These are phyloP conservation scores for Apostichopus japonicus DNA, from an alignment of 35 echinoderm and acorn worm genomes.

Conservation along the genomic window DNA sequence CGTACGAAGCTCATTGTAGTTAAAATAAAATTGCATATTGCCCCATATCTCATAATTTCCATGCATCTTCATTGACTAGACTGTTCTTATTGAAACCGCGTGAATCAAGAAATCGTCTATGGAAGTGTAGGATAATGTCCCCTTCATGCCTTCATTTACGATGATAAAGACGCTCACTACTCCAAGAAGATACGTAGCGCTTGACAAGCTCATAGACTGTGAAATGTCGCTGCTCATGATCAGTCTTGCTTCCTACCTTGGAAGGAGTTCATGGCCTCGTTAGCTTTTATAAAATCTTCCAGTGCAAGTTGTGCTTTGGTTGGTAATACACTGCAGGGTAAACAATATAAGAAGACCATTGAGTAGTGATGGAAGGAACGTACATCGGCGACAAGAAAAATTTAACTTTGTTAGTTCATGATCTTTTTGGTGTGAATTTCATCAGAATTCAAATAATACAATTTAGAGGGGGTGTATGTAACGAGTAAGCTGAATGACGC, in stretches of 20 bases:
- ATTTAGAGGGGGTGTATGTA: neutral
- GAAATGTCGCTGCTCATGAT: too few relatives aligned
- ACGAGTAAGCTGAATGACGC: neutral
- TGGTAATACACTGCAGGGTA: neutral
- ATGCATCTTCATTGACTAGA: too few relatives aligned
- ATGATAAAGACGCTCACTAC: too few relatives aligned
- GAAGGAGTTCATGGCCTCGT: conserved; percentile 9
- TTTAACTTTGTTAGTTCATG: neutral
- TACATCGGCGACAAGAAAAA: neutral
- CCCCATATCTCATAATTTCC: too few relatives aligned
- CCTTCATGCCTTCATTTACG: too few relatives aligned
- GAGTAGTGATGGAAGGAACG: neutral
- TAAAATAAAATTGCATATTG: too few relatives aligned
- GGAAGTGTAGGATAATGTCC: too few relatives aligned
- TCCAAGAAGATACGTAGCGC: too few relatives aligned
- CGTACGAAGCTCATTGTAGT: too few relatives aligned
- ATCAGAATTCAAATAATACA: neutral
- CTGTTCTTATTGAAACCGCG: too few relatives aligned
- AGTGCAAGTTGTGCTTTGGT: conserved; percentile 2
- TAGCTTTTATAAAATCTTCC: neutral
- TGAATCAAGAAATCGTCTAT: too few relatives aligned
- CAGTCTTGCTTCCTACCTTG: conserved; percentile 1
- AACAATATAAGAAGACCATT: neutral
- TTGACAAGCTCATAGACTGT: too few relatives aligned
- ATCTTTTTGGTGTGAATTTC: neutral